Conservation (phyloP, 2,888 invertebrate genomes). For the Lomographa bimaculata region DNA sequence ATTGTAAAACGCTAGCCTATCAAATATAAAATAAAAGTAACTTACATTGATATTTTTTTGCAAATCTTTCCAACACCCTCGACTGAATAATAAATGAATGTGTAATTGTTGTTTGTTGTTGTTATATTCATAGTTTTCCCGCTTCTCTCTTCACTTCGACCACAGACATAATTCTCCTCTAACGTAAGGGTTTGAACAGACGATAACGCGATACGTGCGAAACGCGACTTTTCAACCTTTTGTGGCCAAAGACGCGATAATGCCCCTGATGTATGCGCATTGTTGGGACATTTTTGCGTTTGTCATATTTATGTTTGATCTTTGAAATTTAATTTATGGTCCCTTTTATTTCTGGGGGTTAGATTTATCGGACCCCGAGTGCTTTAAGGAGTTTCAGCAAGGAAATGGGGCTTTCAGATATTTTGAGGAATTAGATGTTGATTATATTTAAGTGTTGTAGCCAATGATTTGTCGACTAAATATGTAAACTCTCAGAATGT, state of each 20-base stretch:
- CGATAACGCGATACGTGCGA: slow-evolving; percentile 78
- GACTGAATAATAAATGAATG: too few species aligned
- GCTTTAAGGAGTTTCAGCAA: too few species aligned
- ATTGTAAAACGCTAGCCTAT: too few species aligned
- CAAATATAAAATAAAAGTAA: too few species aligned
- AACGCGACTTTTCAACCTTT: slow-evolving; percentile 81
- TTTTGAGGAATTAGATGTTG: slow-evolving; percentile 19
- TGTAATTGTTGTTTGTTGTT: too few species aligned
- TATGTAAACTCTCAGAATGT: too few species aligned
- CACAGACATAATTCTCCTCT: slow-evolving; percentile 55
- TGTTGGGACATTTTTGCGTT: slow-evolving; percentile 68
- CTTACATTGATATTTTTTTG: too few species aligned
- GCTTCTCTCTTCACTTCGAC: slow-evolving; percentile 34
- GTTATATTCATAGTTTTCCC: slow-evolving; percentile 18
- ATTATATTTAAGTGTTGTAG: too few species aligned
- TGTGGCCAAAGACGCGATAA: slow-evolving; percentile 74
- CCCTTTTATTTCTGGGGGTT: slow-evolving; percentile 21
- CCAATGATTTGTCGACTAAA: too few species aligned
- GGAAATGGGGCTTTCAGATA: slow-evolving; percentile 8
- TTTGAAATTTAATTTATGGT: slow-evolving; percentile 37
- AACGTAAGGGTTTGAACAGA: slow-evolving; percentile 75
- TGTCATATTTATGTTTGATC: slow-evolving; percentile 62
- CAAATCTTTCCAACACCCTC: too few species aligned
- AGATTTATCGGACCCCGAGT: slow-evolving; percentile 26
- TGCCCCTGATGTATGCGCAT: slow-evolving; percentile 72